These are phyloP conservation scores for Clivina fossor DNA, from an alignment of 2,888 invertebrate species.

Conservation along the genomic window DNA sequence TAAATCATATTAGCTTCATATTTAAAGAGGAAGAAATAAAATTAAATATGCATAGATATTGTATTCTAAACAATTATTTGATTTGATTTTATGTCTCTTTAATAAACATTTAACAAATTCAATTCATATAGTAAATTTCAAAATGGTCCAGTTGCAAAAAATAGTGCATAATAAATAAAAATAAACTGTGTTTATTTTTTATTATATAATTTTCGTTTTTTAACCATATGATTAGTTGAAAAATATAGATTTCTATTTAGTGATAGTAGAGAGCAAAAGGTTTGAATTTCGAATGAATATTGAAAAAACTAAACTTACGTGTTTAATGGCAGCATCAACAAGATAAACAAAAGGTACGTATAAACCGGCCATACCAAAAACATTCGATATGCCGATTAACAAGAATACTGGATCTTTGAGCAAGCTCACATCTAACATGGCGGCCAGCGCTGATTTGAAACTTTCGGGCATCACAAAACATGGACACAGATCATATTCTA, in stretches of 20 bases:
- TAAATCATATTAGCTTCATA: slow-evolving; percentile 4
- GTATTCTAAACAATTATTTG: slow-evolving; percentile 6
- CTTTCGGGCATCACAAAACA: slow-evolving; percentile 77
- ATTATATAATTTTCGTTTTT: no score
- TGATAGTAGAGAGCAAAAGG: no score
- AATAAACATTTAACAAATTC: not conserved
- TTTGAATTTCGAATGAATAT: no score
- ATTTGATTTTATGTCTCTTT: not conserved
- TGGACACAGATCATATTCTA: slow-evolving; percentile 79
- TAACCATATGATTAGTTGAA: no score
- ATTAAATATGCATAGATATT: slow-evolving; percentile 2
- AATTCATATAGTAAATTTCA: not conserved
- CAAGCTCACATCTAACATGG: slow-evolving; percentile 89
- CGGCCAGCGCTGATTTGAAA: slow-evolving; percentile 78
- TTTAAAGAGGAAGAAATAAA: slow-evolving; percentile 14
- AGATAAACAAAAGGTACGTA: slow-evolving; percentile 97
- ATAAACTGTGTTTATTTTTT: not conserved
- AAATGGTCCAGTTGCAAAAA: not conserved
- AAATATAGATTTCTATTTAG: no score
- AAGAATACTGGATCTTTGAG: slow-evolving; percentile 88
- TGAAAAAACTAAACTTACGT: slow-evolving; percentile 60
- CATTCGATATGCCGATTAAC: slow-evolving; percentile 88
- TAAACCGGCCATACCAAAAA: slow-evolving; percentile 96
- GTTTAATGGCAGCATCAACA: slow-evolving; percentile 74
- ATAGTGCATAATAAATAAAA: not conserved